Base-by-base conservation (phyloP, 2,888 invertebrate species). In the Caenorhabditis becei region DNA sequence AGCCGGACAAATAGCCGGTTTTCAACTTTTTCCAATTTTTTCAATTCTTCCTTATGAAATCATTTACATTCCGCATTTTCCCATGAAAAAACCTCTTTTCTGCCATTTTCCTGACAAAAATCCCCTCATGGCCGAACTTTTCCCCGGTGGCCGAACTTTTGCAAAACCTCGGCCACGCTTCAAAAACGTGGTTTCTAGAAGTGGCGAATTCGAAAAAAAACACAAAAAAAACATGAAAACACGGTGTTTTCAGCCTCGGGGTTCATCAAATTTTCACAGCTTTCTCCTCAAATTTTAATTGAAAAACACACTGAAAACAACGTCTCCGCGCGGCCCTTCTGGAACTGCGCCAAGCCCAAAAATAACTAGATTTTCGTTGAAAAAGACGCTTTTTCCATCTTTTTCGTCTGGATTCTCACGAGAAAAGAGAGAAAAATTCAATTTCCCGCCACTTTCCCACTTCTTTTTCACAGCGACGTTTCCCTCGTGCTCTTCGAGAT, bases 231-330 rank as follows among this genome's bases (percentile, higher is more conserved):
- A 4, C 32, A n/a, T n/a, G n/a, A n/a, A 35, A 35, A 35, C 35
- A 35, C 35, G 10, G 10, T 35, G 35, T 35, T 35, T 35, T 35
- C 41, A 41, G 41, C 4, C 32, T 32, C 10, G 35, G 23, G 14
- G 26, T 26, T 54, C 54, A 51, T 51, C 51, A 51, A 51, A 51
- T 51, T 51, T 51, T 51, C 51, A 51, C 8, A 51, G 51, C 51
- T 24, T 49, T 41, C 51, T 26, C 37, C 28, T 54, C 32, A 23
- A 67, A 69, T 59, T 69, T 69, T 69, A 69, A 69, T 69, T 69
- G 59, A 59, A 69, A 69, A 54, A 35, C 62, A 62, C 28, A 62
- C 47, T 18, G 28, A 32, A 14, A 26, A 20, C n/a, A n/a, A n/a
- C n/a, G n/a, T n/a, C n/a, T n/a, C n/a, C n/a, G 20, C 16, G 8